Percentiles rank a stretch among this genome's conserved stretches.
phyloP scores from a whole-genome alignment of 2,113 vertebrate species.

The Nannobrachium achirus region DNA sequence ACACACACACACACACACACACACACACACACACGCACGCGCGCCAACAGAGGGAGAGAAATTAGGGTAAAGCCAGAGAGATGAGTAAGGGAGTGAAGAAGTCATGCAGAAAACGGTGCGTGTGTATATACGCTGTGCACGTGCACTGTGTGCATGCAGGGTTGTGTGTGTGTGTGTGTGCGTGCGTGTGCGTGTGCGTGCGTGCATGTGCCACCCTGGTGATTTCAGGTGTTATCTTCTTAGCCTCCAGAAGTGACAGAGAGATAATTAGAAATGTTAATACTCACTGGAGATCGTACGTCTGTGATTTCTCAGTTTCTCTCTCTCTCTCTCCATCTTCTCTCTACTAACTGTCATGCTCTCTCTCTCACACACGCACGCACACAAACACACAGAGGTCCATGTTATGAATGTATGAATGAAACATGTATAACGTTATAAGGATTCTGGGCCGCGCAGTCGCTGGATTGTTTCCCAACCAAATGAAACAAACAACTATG shows the following conservation, averaged over 20 bases:
- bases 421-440: constrained; percentile 41
- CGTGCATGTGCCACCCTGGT: constrained; percentile 45
- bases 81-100: constrained; percentile 34
- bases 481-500: constrained; percentile 35
- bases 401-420: constrained; percentile 64
- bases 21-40: too few relatives aligned
- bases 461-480: constrained; percentile 48
- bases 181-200: constrained; percentile 27
- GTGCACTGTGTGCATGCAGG: constrained; percentile 28
- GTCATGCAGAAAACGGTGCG: constrained; percentile 47
- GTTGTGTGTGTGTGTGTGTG: constrained; percentile 37
- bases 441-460: constrained; percentile 46
- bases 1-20: too few relatives aligned
- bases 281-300: constrained; percentile 60
- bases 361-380: constrained; percentile 29
- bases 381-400: constrained; percentile 13
- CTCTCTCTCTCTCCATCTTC: not conserved
- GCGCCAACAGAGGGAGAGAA: constrained; percentile 1
- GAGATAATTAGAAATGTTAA: constrained; percentile 72
- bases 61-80: constrained; percentile 13
- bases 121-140: constrained; percentile 24
- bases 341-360: not conserved
- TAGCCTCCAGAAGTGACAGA: constrained; percentile 68
- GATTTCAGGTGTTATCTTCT: constrained; percentile 73
- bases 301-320: constrained; percentile 53